phyloP scores from a whole-genome alignment of 2,888 invertebrate genomes.

The Tiliacea aurago region DNA sequence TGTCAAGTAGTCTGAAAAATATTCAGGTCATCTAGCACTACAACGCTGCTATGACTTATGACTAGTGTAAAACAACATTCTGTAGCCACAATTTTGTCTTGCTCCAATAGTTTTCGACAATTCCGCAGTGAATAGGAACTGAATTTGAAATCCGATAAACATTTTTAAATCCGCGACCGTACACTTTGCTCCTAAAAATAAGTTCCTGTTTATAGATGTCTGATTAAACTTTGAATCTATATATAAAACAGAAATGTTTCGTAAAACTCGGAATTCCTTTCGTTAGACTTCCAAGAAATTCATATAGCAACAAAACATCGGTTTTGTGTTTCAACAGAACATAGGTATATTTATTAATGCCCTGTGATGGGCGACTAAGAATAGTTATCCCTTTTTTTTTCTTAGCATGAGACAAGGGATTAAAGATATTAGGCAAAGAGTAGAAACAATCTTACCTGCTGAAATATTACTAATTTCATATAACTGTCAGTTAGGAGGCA shows the following conservation, averaged over 20 bases:
- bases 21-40: not conserved
- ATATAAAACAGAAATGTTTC: constrained; percentile 36
- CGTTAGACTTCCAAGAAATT: constrained; percentile 47
- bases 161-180: not conserved
- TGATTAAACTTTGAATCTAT: constrained; percentile 38
- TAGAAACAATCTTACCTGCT: not conserved
- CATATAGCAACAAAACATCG: constrained; percentile 41
- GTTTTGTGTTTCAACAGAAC: constrained; percentile 45
- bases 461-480: not conserved
- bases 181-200: constrained; percentile 33
- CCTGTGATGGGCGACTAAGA: constrained; percentile 23
- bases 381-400: constrained; percentile 19
- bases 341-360: constrained; percentile 36
- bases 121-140: not conserved
- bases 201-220: constrained; percentile 27
- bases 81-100: not conserved
- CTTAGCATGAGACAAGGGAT: constrained; percentile 1
- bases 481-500: not conserved
- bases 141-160: constrained; percentile 24
- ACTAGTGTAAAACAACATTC: not conserved
- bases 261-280: constrained; percentile 47
- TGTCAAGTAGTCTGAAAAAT: not conserved
- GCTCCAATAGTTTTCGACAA: not conserved
- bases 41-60: not conserved
- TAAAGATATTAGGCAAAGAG: not conserved